Evolutionary conservation across 2,888 invertebrate genomes (phyloP).

Genomic region (Archips crataeganus): DNA sequence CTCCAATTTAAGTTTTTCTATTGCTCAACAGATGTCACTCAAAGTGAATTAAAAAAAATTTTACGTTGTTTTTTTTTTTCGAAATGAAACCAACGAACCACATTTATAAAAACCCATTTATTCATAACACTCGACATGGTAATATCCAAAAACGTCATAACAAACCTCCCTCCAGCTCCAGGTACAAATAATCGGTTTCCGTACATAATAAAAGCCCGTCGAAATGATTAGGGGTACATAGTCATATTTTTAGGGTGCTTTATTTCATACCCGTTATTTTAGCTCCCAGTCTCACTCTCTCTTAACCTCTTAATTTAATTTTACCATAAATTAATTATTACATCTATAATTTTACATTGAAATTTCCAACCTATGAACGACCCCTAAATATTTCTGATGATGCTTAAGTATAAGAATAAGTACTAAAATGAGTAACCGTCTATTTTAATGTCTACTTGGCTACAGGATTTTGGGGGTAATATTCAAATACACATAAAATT

Average conservation of each 20-base stretch:
- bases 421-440: not conserved
- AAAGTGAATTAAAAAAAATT: not conserved
- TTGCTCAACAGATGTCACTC: not conserved
- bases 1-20: not conserved
- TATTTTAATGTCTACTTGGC: not conserved
- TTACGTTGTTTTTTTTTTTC: not conserved
- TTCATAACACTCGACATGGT: slow-evolving; percentile 71
- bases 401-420: not conserved
- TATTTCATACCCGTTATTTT: not conserved
- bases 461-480: slow-evolving; percentile 5
- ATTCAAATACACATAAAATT: slow-evolving; percentile 1
- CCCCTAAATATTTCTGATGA: not conserved
- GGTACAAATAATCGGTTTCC: slow-evolving; percentile 67
- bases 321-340: not conserved
- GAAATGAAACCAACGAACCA: slow-evolving; percentile 40
- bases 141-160: slow-evolving; percentile 73
- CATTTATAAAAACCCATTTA: slow-evolving; percentile 75
- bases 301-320: not conserved
- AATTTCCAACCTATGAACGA: not conserved
- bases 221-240: not conserved
- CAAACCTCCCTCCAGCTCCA: slow-evolving; percentile 66
- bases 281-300: not conserved
- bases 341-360: not conserved
- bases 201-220: slow-evolving; percentile 42
- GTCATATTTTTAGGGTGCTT: not conserved